Evolutionary conservation across 1,140 invertebrate genomes (phyloP).

Genomic region (Sesamia nonagrioides): DNA sequence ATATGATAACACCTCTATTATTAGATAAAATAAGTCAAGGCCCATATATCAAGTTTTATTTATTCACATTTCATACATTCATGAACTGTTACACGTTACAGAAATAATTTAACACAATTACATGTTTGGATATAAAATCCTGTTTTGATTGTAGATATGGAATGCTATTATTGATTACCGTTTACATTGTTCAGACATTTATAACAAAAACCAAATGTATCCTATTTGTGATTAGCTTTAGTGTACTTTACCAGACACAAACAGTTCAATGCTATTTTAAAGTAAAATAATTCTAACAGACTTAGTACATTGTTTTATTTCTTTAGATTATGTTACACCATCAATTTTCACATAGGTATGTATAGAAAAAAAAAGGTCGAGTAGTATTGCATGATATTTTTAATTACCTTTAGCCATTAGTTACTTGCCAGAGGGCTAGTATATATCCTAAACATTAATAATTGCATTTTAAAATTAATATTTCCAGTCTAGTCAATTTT

Average conservation of each 20-base stretch:
- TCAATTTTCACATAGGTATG: constrained; percentile 2
- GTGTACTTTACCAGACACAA: constrained; percentile 22
- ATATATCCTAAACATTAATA: constrained; percentile 11
- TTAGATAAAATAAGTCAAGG: constrained; percentile 4
- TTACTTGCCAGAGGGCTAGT: too few species aligned
- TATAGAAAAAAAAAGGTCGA: constrained; percentile 7
- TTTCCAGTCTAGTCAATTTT: constrained; percentile 32
- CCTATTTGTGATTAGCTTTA: neutral
- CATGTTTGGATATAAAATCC: constrained; percentile 24
- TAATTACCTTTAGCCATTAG: too few species aligned
- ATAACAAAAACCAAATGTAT: neutral
- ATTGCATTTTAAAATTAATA: constrained; percentile 34
- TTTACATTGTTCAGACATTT: constrained; percentile 8
- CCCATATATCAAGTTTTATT: constrained; percentile 16
- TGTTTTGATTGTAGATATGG: constrained; percentile 33
- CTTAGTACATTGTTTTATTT: constrained; percentile 11
- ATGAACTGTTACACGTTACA: neutral
- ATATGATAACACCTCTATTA: neutral
- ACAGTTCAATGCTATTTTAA: constrained; percentile 14
- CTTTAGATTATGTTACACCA: neutral
- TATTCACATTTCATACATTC: constrained; percentile 37
- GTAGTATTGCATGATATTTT: constrained; percentile 6
- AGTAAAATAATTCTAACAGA: constrained; percentile 16
- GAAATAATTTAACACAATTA: constrained; percentile 22
- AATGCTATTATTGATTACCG: constrained; percentile 37